Conservation (phyloP, 2,888 invertebrate genomes). For the Temnothorax unifasciatus region DNA sequence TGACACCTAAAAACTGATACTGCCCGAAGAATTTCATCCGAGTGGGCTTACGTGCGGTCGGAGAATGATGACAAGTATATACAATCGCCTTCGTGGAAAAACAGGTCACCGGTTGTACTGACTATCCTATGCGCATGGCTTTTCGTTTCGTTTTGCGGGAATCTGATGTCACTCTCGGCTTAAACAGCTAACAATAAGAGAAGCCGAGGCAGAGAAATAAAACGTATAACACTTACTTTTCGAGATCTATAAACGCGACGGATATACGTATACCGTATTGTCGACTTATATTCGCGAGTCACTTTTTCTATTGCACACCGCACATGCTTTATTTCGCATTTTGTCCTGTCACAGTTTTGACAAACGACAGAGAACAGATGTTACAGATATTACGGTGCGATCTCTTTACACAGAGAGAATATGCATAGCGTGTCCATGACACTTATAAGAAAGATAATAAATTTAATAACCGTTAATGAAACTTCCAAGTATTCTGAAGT, state of each 20-base stretch:
- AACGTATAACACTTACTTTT: constrained; percentile 27
- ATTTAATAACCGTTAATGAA: neutral
- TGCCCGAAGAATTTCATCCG: constrained; percentile 7
- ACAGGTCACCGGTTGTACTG: constrained; percentile 27
- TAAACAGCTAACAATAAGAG: neutral
- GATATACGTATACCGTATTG: neutral
- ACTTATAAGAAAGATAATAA: neutral
- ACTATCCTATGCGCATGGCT: neutral
- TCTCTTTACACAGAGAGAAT: neutral
- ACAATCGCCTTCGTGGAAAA: constrained; percentile 28
- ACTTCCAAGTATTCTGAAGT: neutral
- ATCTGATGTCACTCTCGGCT: constrained; percentile 26
- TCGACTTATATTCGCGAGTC: constrained; percentile 6
- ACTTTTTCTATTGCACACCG: neutral
- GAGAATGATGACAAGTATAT: constrained; percentile 19
- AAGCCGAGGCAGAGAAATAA: neutral
- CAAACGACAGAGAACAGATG: constrained; percentile 10
- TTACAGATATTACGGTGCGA: neutral
- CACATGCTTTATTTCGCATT: neutral
- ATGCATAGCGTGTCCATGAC: neutral
- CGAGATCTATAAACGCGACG: neutral
- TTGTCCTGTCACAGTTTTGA: constrained; percentile 36
- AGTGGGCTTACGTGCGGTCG: neutral
- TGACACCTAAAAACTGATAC: constrained; percentile 44
- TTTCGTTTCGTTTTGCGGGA: constrained; percentile 17